phyloP scores from a whole-genome alignment of 2,113 vertebrate genomes.

The Syrmaticus mikado region DNA sequence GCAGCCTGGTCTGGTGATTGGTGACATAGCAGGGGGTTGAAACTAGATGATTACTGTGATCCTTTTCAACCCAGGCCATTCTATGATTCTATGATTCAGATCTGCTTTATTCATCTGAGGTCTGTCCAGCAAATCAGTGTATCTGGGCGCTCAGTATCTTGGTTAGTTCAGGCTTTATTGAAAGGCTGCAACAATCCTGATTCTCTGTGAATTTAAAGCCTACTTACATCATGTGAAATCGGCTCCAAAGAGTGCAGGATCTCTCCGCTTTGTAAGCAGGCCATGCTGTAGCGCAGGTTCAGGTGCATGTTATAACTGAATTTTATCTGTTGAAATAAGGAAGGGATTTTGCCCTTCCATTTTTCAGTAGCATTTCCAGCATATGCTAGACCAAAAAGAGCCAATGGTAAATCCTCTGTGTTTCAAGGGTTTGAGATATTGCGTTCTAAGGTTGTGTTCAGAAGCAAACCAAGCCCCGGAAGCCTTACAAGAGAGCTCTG shows the following conservation, averaged over 20 bases:
- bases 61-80: too few relatives aligned
- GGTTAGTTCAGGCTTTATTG: background rate
- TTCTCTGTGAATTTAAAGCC: background rate
- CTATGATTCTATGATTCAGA: background rate
- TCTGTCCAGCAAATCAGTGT: background rate
- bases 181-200: background rate
- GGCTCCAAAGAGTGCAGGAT: background rate
- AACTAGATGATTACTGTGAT: too few relatives aligned
- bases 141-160: background rate
- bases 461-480: background rate
- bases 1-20: too few relatives aligned
- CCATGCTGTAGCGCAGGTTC: background rate
- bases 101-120: background rate
- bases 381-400: background rate
- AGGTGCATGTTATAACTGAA: background rate
- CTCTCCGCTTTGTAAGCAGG: background rate
- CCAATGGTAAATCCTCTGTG: background rate
- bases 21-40: too few relatives aligned
- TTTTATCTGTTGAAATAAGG: background rate
- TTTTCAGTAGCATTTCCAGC: background rate
- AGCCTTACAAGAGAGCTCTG: background rate
- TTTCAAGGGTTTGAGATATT: background rate
- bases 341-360: background rate
- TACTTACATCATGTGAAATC: background rate
- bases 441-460: background rate